Percentiles rank a stretch among this genome's conserved stretches.
These are phyloP conservation scores for Aplochiton taeniatus DNA, from an alignment of 2,797 vertebrate genomes.

Conservation along the genomic window DNA sequence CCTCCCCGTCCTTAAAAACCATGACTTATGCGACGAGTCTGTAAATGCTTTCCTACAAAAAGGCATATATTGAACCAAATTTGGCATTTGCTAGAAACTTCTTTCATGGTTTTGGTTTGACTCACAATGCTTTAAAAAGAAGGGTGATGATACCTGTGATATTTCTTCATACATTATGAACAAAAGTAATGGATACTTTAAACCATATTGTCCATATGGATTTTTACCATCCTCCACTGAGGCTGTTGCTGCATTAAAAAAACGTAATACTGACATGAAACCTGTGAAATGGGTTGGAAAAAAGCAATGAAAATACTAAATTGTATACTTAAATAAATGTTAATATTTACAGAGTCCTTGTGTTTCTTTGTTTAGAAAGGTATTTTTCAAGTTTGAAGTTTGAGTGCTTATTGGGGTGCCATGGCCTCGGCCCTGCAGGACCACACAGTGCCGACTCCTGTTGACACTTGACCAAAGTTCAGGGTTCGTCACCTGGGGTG, in stretches of 20 bases:
- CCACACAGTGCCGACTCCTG: too few species aligned
- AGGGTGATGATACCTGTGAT: conserved; percentile 42
- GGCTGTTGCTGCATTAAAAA: conserved; percentile 71
- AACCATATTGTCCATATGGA: conserved; percentile 59
- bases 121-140: conserved; percentile 53
- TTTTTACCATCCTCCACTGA: conserved; percentile 58
- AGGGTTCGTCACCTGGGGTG: too few species aligned
- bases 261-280: conserved; percentile 71
- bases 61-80: conserved; percentile 69
- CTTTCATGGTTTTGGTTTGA: conserved; percentile 67
- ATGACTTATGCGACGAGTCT: conserved; percentile 60
- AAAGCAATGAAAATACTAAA: conserved; percentile 73
- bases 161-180: conserved; percentile 32
- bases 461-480: too few species aligned
- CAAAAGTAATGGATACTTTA: conserved; percentile 64
- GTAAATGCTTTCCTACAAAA: conserved; percentile 50
- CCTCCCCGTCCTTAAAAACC: conserved; percentile 25
- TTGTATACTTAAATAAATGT: conserved; percentile 84
- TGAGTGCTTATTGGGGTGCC: background rate
- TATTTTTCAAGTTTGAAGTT: conserved; percentile 17
- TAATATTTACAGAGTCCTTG: conserved; percentile 75
- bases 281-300: conserved; percentile 68
- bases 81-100: conserved; percentile 71
- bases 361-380: conserved; percentile 36
- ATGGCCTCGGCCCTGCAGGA: background rate